Percentiles rank a stretch among this genome's conserved stretches.
phyloP scores from a whole-genome alignment of 2,888 invertebrate genomes.

The Chydorus sphaericus region DNA sequence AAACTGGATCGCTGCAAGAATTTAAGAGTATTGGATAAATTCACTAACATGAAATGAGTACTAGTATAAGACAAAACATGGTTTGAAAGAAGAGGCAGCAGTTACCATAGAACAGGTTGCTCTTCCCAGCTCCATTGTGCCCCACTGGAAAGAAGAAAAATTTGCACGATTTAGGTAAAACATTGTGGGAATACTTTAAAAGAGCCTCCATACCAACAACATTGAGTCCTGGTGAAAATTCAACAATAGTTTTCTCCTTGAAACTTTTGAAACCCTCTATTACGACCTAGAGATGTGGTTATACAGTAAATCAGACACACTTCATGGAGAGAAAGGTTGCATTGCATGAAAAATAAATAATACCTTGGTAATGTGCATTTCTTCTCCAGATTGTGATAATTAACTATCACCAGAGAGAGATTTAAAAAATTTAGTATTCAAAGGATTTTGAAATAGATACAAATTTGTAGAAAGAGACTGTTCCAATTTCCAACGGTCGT shows the following conservation, averaged over 20 bases:
- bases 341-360: background rate
- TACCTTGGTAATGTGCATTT: background rate
- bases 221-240: conserved; percentile 93
- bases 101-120: conserved; percentile 95
- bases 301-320: background rate
- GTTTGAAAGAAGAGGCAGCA: background rate
- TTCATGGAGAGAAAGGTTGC: background rate
- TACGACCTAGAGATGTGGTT: conserved; percentile 36
- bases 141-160: conserved; percentile 56
- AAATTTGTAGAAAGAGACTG: no score
- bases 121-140: conserved; percentile 98
- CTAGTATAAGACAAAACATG: background rate
- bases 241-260: conserved; percentile 92
- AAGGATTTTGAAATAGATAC: no score
- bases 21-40: background rate
- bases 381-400: background rate
- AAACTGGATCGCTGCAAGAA: conserved; percentile 78
- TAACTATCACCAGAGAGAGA: no score
- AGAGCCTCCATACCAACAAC: conserved; percentile 36
- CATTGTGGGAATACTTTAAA: background rate
- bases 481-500: no score
- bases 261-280: conserved; percentile 99
- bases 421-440: no score
- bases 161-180: background rate
- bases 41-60: background rate